These are phyloP conservation scores for Neogobius melanostomus DNA, from an alignment of 2,113 vertebrate genomes.

Conservation along the genomic window DNA sequence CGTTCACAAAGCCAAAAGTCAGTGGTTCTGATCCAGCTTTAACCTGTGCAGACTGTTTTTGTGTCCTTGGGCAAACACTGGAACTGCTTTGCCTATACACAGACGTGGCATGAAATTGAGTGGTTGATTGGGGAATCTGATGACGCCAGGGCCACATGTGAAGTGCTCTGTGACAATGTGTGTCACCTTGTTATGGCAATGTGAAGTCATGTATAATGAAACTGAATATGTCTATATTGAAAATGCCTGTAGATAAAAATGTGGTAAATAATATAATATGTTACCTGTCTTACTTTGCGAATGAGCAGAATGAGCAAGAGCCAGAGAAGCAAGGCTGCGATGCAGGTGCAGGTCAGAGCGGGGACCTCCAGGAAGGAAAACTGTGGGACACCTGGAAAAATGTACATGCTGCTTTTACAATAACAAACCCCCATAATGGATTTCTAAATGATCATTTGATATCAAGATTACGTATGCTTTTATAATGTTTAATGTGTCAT, in stretches of 20 bases:
- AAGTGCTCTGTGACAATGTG: too few species aligned
- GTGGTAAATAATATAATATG: not conserved
- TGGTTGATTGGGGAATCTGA: too few species aligned
- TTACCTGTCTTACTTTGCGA: slow-evolving; percentile 85
- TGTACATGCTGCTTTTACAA: not conserved
- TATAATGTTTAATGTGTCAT: too few species aligned
- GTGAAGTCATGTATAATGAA: too few species aligned
- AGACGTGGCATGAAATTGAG: too few species aligned
- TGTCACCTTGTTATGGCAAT: too few species aligned
- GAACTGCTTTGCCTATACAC: too few species aligned
- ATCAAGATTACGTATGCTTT: not conserved
- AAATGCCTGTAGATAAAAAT: not conserved
- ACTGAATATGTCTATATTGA: not conserved
- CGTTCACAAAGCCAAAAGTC: too few species aligned
- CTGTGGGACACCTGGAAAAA: slow-evolving; percentile 78
- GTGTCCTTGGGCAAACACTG: too few species aligned
- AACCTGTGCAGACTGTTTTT: too few species aligned
- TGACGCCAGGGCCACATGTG: too few species aligned
- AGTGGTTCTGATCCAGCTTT: too few species aligned
- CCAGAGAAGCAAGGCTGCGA: slow-evolving; percentile 90
- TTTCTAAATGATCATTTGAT: not conserved
- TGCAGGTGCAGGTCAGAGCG: slow-evolving; percentile 87
- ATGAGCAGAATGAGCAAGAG: slow-evolving; percentile 90
- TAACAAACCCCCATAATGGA: not conserved
- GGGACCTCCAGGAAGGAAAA: slow-evolving; percentile 87